Evolutionary conservation across 2,888 invertebrate genomes (phyloP).

Genomic region (Tanytarsus gracilentus): DNA sequence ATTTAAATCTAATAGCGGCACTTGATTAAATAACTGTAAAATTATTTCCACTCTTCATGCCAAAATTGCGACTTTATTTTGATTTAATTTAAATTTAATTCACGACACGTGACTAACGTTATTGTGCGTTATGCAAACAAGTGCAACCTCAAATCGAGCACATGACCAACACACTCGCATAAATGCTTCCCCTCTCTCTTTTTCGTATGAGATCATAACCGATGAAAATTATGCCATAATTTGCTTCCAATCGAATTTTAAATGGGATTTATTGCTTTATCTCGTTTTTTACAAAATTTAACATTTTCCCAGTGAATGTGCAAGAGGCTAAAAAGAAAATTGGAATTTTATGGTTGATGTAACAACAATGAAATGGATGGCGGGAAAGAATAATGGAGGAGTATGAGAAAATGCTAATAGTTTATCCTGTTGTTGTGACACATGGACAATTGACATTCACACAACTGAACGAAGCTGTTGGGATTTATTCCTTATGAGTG

Average conservation of each 20-base stretch:
- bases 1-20: no score
- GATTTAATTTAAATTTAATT: slow-evolving; percentile 28
- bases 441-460: slow-evolving; percentile 25
- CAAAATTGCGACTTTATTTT: slow-evolving; percentile 5
- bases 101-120: slow-evolving; percentile 8
- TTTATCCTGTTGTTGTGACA: slow-evolving; percentile 23
- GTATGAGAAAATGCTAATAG: slow-evolving; percentile 20
- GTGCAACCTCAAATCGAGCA: slow-evolving; percentile 26
- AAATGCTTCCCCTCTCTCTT: not conserved
- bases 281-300: slow-evolving; percentile 23
- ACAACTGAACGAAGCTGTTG: no score
- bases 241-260: slow-evolving; percentile 24
- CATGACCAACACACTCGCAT: not conserved
- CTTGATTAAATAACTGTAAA: slow-evolving; percentile 16
- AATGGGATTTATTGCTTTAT: slow-evolving; percentile 21
- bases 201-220: slow-evolving; percentile 1
- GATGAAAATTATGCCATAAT: slow-evolving; percentile 23
- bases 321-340: not conserved
- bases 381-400: not conserved
- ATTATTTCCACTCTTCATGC: slow-evolving; percentile 4
- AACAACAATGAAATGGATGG: slow-evolving; percentile 1
- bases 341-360: slow-evolving; percentile 24
- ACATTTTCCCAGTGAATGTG: slow-evolving; percentile 1
- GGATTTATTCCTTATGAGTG: no score
- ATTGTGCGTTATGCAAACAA: slow-evolving; percentile 7